Evolutionary conservation across 2,113 vertebrate genomes (phyloP), one percentile per base, ranked within the genome.

Genomic region (Penelope pileata): DNA sequence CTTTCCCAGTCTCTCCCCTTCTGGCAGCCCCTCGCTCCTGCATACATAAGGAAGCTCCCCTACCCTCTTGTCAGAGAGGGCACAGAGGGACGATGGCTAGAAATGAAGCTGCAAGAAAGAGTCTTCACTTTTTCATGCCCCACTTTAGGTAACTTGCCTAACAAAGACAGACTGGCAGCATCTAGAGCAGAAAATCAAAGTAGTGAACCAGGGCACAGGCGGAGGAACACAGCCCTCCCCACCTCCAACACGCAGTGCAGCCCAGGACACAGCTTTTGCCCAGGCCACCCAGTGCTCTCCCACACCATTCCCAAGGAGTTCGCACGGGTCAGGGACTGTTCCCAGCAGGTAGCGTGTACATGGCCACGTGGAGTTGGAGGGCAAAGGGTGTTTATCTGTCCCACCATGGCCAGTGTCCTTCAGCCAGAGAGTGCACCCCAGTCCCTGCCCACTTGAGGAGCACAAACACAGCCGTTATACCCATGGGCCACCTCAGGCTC

Each of bases 101-200:
- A 63, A 83, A 75, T 36, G 2, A 84, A 82, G 47, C 66, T 79
- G 77, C 26, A 77, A 80, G 40, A 45, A 73, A 76, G 42, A 45
- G 45, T 59, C 47, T 54, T 83, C 68, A 60, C 54, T 56, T 84
- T 80, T 60, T 70, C 54, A 17, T 10, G 36, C 56, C 32, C 12
- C 0, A 0, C 30, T 16, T 47, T 45, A 73, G 53, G 40, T 79
- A 76, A 82, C n/a, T 51, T 86, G 32, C 17, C 82, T 36, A 73
- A 81, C 51, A 78, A 34, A 51, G 72, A 47, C 38, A 50, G 69
- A 67, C 38, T 63, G 66, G 47, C 38, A 74, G 86, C 77, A 78
- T 38, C 73, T 82, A 68, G 51, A 86, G 73, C 81, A 82, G 81
- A 78, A 96, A 74, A 89, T 68, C 56, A 92, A 91, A 66, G 51